Evolutionary conservation across 2,888 invertebrate species (phyloP).

Genomic region (Pristionchus exspectatus): DNA sequence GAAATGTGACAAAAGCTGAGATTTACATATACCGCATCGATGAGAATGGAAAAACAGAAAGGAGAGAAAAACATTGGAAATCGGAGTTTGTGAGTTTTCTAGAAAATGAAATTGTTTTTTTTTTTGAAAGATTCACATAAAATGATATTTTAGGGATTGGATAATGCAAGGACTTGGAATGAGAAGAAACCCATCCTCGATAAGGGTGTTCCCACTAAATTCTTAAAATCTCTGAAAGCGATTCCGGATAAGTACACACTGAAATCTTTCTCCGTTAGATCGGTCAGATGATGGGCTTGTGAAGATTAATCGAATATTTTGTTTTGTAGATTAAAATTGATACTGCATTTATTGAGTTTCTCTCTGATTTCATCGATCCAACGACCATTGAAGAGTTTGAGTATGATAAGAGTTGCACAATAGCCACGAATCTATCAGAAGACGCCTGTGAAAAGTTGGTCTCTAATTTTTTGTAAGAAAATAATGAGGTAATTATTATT

Average conservation of each 20-base stretch:
- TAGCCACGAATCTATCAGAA: background rate
- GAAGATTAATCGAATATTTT: background rate
- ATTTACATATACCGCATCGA: background rate
- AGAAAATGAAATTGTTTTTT: too few species aligned
- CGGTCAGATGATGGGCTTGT: background rate
- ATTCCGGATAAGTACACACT: background rate
- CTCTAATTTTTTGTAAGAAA: too few species aligned
- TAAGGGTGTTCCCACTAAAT: background rate
- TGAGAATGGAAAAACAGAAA: background rate
- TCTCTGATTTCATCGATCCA: background rate
- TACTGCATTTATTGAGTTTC: background rate
- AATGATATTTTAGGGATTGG: background rate
- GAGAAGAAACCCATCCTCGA: background rate
- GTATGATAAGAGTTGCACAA: background rate
- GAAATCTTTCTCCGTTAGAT: background rate
- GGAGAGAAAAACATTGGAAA: background rate
- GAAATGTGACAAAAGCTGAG: background rate
- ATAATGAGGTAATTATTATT: too few species aligned
- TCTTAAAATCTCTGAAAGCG: background rate
- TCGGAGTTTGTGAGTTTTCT: background rate
- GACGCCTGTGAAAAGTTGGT: background rate
- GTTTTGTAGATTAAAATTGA: background rate
- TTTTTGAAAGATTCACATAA: background rate
- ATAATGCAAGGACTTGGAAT: background rate
- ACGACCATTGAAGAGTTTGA: background rate